These are phyloP conservation scores for Zaprionus kolodkinae DNA, from an alignment of 1,140 invertebrate genomes.

Conservation along the genomic window DNA sequence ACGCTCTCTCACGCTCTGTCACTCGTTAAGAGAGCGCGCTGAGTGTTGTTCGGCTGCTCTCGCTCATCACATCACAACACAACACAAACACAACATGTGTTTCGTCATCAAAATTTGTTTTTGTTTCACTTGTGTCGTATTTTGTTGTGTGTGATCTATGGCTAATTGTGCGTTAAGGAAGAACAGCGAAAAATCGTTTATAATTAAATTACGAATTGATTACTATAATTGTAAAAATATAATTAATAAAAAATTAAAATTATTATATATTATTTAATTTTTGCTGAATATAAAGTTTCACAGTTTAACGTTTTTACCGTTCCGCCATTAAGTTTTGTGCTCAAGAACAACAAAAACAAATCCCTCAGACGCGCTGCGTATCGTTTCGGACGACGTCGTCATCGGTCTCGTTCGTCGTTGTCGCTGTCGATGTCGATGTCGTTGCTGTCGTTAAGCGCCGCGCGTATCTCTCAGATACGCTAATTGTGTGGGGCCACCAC, in stretches of 20 bases:
- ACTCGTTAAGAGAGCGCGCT: constrained; percentile 6
- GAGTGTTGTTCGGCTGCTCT: background rate
- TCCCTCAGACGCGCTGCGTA: constrained; percentile 12
- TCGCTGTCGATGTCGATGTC: constrained; percentile 43
- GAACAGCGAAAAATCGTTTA: constrained; percentile 7
- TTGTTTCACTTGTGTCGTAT: constrained; percentile 61
- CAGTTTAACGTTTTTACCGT: background rate
- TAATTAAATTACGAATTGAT: background rate
- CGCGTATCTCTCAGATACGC: constrained; percentile 51
- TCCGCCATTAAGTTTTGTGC: constrained; percentile 69
- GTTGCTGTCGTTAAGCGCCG: constrained; percentile 65
- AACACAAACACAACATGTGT: constrained; percentile 75
- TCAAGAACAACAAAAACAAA: constrained; percentile 59
- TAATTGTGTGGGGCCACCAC: constrained; percentile 55
- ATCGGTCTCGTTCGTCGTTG: constrained; percentile 43
- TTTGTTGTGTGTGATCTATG: constrained; percentile 31
- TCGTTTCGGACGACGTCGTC: constrained; percentile 42
- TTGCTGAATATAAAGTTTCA: background rate
- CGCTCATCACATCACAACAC: constrained; percentile 14
- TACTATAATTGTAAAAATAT: constrained; percentile 4
- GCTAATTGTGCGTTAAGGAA: constrained; percentile 8
- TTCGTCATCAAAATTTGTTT: constrained; percentile 76
- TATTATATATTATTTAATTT: background rate
- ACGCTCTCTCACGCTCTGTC: background rate
- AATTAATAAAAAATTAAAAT: background rate